Evolutionary conservation across 2,797 vertebrate species (phyloP).

Genomic region (Manis pentadactyla): DNA sequence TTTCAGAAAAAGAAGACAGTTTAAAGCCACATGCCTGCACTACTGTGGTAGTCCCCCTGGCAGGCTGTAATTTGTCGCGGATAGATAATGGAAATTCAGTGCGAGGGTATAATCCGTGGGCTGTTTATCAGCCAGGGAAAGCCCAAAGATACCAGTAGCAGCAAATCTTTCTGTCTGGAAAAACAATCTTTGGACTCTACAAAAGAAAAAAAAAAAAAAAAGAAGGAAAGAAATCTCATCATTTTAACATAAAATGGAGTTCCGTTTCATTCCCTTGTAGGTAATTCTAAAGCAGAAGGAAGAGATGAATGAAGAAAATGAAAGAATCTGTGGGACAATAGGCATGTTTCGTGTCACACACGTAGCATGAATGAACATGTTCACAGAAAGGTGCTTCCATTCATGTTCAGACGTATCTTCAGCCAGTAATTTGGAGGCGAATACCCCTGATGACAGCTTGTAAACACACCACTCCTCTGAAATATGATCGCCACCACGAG

Average conservation of each 20-base stretch:
- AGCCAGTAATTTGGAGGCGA: constrained; percentile 81
- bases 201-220: constrained; percentile 41
- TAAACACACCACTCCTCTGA: constrained; percentile 79
- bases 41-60: constrained; percentile 72
- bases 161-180: constrained; percentile 44
- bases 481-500: constrained; percentile 74
- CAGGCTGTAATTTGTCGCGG: constrained; percentile 82
- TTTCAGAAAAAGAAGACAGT: constrained; percentile 76
- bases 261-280: constrained; percentile 68
- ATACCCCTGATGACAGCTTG: constrained; percentile 79
- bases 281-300: constrained; percentile 50
- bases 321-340: constrained; percentile 61
- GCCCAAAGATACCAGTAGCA: constrained; percentile 40
- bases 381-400: constrained; percentile 73
- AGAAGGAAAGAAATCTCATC: neutral
- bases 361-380: constrained; percentile 60
- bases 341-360: constrained; percentile 69
- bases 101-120: constrained; percentile 80
- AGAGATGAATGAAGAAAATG: constrained; percentile 65
- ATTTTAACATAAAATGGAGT: constrained; percentile 67
- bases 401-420: constrained; percentile 74
- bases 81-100: constrained; percentile 76
- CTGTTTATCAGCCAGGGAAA: constrained; percentile 76
- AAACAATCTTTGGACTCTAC: constrained; percentile 50
- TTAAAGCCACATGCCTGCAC: constrained; percentile 79